Conservation (phyloP, 2,113 vertebrate species). For the Tragelaphus strepsiceros region DNA sequence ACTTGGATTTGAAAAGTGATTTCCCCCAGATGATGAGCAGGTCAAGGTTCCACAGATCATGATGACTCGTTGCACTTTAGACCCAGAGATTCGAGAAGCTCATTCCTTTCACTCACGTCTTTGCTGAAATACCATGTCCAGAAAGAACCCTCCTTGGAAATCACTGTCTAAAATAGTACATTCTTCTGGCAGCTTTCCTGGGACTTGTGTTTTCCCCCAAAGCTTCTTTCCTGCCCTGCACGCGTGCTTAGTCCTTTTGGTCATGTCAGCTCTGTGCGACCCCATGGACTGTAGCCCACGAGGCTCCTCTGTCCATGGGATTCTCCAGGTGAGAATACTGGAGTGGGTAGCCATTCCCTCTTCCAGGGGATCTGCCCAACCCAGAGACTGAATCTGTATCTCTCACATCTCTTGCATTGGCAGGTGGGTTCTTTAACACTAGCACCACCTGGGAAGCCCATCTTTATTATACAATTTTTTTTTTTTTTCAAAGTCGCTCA, state of each 20-base stretch:
- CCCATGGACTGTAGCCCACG: background rate
- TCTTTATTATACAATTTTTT: background rate
- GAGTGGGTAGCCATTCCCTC: background rate
- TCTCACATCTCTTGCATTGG: background rate
- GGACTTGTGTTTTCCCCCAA: background rate
- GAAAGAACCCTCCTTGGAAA: background rate
- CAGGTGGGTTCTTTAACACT: background rate
- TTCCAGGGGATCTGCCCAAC: background rate
- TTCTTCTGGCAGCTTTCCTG: background rate
- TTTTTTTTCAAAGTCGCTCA: background rate
- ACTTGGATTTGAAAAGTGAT: slow-evolving; percentile 42
- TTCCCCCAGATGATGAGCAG: background rate
- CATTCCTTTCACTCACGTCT: background rate
- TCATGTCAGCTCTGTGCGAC: background rate
- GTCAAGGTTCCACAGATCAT: background rate
- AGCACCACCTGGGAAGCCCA: background rate
- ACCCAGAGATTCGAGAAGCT: background rate
- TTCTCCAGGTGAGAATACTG: background rate
- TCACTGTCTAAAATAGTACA: accelerated
- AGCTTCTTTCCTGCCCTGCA: background rate
- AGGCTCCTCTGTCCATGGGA: background rate
- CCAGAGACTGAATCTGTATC: background rate
- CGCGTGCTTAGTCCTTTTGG: accelerated
- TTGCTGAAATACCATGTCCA: background rate
- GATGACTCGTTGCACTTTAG: background rate